These are phyloP conservation scores for Orthonychiurus folsomi DNA, from an alignment of 2,888 invertebrate genomes.

Conservation along the genomic window DNA sequence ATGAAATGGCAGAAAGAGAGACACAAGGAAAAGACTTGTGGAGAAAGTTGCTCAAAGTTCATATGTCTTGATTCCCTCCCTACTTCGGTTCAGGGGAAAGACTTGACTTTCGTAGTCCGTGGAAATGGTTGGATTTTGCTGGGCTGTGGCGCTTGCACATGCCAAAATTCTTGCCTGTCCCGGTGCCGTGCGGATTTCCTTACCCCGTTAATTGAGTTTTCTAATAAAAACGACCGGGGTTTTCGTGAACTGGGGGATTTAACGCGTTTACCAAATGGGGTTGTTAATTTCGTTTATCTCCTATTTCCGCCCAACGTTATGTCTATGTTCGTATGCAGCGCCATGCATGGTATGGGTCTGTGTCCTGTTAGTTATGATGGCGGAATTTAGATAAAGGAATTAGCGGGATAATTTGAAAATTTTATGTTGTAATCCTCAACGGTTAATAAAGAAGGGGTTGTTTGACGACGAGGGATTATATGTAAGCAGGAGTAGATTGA, in stretches of 20 bases:
- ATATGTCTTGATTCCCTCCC: background rate
- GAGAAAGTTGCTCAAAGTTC: background rate
- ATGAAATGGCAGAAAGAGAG: conserved; percentile 14
- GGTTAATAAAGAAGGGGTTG: too few relatives aligned
- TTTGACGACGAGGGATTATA: too few relatives aligned
- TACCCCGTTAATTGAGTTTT: conserved; percentile 14
- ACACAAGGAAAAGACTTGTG: conserved; percentile 5
- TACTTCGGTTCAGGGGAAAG: background rate
- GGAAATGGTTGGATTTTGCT: background rate
- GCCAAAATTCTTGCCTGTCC: background rate
- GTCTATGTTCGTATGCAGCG: too few relatives aligned
- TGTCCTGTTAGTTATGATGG: too few relatives aligned
- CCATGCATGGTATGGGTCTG: too few relatives aligned
- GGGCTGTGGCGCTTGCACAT: background rate
- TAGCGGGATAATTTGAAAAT: too few relatives aligned
- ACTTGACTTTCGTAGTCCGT: too few relatives aligned
- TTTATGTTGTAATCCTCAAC: too few relatives aligned
- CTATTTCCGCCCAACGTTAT: too few relatives aligned
- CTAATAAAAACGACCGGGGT: conserved; percentile 5
- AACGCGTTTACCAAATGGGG: conserved; percentile 6
- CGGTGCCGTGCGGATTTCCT: background rate
- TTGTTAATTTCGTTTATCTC: background rate
- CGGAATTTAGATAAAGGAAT: too few relatives aligned
- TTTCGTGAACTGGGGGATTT: conserved; percentile 4
- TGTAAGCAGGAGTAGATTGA: too few relatives aligned